Evolutionary conservation across 2,797 vertebrate genomes (phyloP).

Genomic region (Psittacula echo): DNA sequence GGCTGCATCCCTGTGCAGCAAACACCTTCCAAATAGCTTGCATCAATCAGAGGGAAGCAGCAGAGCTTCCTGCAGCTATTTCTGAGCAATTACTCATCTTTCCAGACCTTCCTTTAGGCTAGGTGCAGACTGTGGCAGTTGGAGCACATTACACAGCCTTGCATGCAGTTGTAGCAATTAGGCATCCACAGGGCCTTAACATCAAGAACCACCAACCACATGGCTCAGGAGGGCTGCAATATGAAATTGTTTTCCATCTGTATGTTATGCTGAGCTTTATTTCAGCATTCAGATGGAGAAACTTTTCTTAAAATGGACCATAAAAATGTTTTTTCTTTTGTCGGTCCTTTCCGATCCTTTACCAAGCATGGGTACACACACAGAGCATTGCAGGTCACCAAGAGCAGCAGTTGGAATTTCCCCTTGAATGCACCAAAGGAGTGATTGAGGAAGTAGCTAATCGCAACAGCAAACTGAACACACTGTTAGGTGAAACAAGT

Average conservation of each 20-base stretch:
- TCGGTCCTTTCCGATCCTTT: background rate
- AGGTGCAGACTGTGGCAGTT: background rate
- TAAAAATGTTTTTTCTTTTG: background rate
- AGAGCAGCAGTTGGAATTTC: background rate
- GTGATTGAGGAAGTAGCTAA: background rate
- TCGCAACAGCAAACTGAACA: accelerated
- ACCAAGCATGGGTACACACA: background rate
- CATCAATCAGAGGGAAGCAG: background rate
- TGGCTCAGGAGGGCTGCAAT: background rate
- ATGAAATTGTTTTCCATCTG: background rate
- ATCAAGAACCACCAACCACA: background rate
- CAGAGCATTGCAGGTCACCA: background rate
- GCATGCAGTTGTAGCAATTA: background rate
- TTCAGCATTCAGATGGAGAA: background rate
- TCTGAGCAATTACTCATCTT: background rate
- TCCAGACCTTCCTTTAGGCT: background rate
- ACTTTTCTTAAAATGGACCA: background rate
- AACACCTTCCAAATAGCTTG: background rate
- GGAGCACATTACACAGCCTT: background rate
- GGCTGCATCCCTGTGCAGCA: background rate
- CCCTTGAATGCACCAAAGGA: background rate
- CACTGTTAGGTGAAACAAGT: background rate
- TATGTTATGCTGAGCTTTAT: background rate
- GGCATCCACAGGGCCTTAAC: background rate
- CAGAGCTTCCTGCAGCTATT: background rate